Evolutionary conservation across 1,140 invertebrate species (phyloP).

Genomic region (Scaptomyza graminum): DNA sequence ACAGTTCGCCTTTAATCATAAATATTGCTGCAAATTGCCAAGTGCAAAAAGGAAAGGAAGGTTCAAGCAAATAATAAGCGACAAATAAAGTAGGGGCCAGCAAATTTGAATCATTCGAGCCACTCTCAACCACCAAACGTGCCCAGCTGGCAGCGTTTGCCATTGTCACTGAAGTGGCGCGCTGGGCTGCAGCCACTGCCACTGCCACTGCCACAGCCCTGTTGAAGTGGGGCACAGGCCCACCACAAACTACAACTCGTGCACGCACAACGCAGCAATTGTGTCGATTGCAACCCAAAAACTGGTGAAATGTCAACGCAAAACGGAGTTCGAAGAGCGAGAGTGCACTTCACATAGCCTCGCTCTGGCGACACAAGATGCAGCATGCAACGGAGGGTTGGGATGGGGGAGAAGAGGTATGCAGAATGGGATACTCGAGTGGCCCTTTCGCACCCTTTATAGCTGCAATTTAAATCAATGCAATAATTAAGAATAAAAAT

Average conservation of each 20-base stretch:
- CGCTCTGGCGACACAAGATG: constrained; percentile 71
- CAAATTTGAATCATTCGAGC: not conserved
- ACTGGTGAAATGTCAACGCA: constrained; percentile 67
- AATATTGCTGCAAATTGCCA: constrained; percentile 47
- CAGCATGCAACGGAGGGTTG: constrained; percentile 28
- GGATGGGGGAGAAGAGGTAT: not conserved
- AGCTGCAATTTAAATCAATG: constrained; percentile 70
- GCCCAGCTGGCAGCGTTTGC: constrained; percentile 69
- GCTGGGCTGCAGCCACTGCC: constrained; percentile 3
- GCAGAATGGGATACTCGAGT: constrained; percentile 56
- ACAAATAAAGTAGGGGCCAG: too few species aligned
- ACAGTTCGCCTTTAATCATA: constrained; percentile 68
- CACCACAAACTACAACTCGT: constrained; percentile 77
- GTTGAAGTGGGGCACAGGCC: constrained; percentile 30
- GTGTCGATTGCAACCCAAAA: constrained; percentile 59
- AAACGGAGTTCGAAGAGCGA: constrained; percentile 40
- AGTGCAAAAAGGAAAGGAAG: not conserved
- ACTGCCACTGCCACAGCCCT: constrained; percentile 22
- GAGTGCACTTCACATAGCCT: constrained; percentile 49
- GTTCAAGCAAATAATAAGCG: too few species aligned
- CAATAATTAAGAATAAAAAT: constrained; percentile 72
- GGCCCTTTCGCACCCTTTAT: constrained; percentile 48
- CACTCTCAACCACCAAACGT: constrained; percentile 75
- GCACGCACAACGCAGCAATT: constrained; percentile 59
- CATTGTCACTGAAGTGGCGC: constrained; percentile 66